Evolutionary conservation across 53 echinoderm and acorn worm species (phyloP), one percentile per base, ranked within the genome.

Genomic region (Paelopatides confundens): DNA sequence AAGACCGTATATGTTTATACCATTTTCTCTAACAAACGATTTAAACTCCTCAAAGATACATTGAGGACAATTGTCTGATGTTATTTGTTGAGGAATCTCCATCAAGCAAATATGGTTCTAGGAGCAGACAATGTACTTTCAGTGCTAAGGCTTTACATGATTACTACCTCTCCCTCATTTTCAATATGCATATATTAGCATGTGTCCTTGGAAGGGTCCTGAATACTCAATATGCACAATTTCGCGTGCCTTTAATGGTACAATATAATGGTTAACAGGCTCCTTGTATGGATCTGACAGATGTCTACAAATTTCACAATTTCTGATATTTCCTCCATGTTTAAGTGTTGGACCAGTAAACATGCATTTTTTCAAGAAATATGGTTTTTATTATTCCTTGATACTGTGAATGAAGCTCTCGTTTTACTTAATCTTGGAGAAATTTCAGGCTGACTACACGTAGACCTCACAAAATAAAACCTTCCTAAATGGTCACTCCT

Each of bases 111-210:
- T 43, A 88, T 43, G 2, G 28, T 35, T 15, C 76, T 30, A 3
- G 85, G 69, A 14, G 50, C 63, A 35, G 62, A 27, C 31, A 85
- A 67, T 23, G 85, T 89, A 6, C 8, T 62, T 63, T 47, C 18
- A 31, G 88, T 48, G 0, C 91, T 94, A 28, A 88, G 85, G 8
- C 69, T 77, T 64, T 92, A 64, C 66, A 81, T 94, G 11, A 65
- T 63, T 30, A 91, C 58, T 27, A 91, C 91, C 29, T 91, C 85
- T 63, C 81, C 71, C 91, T n/a, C 94, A 94, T 35, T 94, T 94
- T 12, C 85, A 90, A 69, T 89, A 67, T 13, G 91, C 94, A 51
- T 94, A 88, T n/a, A 91, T 64, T 13, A 91, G 86, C 93, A 93
- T 90, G 15, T 88, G 78, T 33, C 77, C 37, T 23, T 77, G 17